Base-by-base conservation (phyloP, 2,888 invertebrate species). In the Aphrophora alni region DNA sequence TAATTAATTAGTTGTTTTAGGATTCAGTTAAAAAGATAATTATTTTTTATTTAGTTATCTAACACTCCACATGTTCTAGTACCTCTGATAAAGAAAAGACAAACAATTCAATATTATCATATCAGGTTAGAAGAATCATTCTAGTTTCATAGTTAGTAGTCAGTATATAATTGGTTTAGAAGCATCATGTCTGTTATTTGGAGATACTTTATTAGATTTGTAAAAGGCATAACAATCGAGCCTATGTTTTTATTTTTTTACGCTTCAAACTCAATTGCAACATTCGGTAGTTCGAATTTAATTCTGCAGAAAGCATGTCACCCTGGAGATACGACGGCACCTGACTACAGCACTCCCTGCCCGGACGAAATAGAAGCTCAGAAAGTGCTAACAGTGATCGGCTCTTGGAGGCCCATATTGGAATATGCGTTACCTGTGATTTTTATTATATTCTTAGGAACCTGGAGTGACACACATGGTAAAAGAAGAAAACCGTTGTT, bases 401-500 rank as follows among this genome's bases (percentile, higher is more conserved):
- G 82, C 26, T 72, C 81, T 14, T 84, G 83, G 83, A 82, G 70
- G 38, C 76, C 78, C 59, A 27, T 80, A 28, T 44, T 80, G 24
- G 75, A 83, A 24, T 75, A 81, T 44, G 38, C 80, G 0, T 7
- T 84, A 7, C 78, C 81, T 10, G 72, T 82, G 25, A 38, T 81
- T 59, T 77, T 84, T 38, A 75, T 83, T 27, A 38, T 83, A 59
- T 82, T 82, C 70, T 82, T 82, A n/a, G 82, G 82, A 0, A 79
- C 83, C 10, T 84, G 84, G 84, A 84, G 83, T 75, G 84, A 84
- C 72, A 78, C 74, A 21, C 82, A 82, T 75, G 84, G 84, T 7
- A 81, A 81, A 44, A 80, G 84, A 24, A 77, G 84, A n/a, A 80
- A 82, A 26, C 84, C 84, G 38, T 69, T 84, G 71, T 70, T 84